A percentile compares a stretch with the other conserved stretches of the same genome.
Evolutionary conservation across 2,797 vertebrate species (phyloP).

Genomic region (Rhincodon typus): DNA sequence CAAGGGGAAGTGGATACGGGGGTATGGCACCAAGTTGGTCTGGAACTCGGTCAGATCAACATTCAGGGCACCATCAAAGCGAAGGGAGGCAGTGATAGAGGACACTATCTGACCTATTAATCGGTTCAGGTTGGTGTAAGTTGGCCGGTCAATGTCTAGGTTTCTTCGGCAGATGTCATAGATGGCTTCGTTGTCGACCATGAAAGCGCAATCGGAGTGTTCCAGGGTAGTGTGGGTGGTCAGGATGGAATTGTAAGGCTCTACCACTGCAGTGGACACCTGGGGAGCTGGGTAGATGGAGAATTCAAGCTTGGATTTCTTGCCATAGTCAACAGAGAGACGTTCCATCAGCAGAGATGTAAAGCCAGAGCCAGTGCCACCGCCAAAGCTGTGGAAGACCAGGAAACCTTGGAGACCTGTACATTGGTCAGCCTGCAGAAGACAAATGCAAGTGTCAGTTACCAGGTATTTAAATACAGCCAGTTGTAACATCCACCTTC

Average conservation of each 20-base stretch:
- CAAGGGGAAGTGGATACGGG: slow-evolving; percentile 61
- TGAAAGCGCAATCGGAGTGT: slow-evolving; percentile 70
- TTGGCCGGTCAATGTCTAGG: slow-evolving; percentile 67
- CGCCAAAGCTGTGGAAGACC: slow-evolving; percentile 68
- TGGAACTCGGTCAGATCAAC: slow-evolving; percentile 73
- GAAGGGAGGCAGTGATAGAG: slow-evolving; percentile 64
- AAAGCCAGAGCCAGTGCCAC: slow-evolving; percentile 64
- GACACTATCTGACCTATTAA: slow-evolving; percentile 67
- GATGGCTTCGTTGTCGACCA: slow-evolving; percentile 72
- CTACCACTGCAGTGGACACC: slow-evolving; percentile 65
- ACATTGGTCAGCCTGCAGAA: slow-evolving; percentile 61
- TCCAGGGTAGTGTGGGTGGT: slow-evolving; percentile 68
- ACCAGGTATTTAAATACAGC: too few species aligned
- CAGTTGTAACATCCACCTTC: too few species aligned
- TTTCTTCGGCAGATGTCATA: slow-evolving; percentile 70
- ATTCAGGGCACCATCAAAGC: slow-evolving; percentile 70
- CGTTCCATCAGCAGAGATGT: slow-evolving; percentile 65
- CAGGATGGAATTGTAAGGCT: slow-evolving; percentile 69
- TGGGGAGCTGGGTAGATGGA: slow-evolving; percentile 66
- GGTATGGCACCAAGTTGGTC: slow-evolving; percentile 72
- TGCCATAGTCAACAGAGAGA: slow-evolving; percentile 63
- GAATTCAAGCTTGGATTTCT: slow-evolving; percentile 65
- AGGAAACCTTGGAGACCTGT: slow-evolving; percentile 66
- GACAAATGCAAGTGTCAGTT: not conserved
- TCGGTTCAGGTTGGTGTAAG: slow-evolving; percentile 69